Conservation (phyloP, 2,797 vertebrate genomes). For the Cyprinella venusta region DNA sequence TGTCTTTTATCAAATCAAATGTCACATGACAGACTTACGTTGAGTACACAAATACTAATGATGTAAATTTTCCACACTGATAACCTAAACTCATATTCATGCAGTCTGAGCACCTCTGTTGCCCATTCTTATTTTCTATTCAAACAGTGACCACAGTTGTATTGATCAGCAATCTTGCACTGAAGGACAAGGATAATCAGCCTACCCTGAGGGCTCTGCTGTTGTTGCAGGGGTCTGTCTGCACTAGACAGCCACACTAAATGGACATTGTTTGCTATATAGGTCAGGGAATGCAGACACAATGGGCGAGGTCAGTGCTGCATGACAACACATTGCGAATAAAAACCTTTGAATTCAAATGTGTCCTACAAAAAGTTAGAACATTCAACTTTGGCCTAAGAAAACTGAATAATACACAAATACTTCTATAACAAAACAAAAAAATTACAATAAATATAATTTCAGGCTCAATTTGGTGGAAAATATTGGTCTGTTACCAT, state of each 20-base stretch:
- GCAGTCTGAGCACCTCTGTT: conserved; percentile 59
- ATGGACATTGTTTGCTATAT: conserved; percentile 44
- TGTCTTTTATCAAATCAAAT: conserved; percentile 15
- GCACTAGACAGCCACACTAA: conserved; percentile 54
- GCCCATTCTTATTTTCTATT: conserved; percentile 71
- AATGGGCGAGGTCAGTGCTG: conserved; percentile 15
- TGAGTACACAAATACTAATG: too few relatives aligned
- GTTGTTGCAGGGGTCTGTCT: conserved; percentile 51
- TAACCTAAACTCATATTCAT: neutral
- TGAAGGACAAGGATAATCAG: conserved; percentile 69
- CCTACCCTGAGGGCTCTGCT: conserved; percentile 57
- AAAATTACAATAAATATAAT: neutral
- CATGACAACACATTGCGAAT: conserved; percentile 17
- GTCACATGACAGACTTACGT: conserved; percentile 2
- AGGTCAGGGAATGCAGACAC: neutral
- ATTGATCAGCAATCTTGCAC: conserved; percentile 75
- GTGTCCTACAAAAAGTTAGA: neutral
- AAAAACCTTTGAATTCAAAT: conserved; percentile 15
- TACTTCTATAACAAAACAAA: neutral
- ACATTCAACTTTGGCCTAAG: neutral
- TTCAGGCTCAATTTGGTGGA: neutral
- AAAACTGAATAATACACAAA: neutral
- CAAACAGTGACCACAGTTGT: conserved; percentile 62
- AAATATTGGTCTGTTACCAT: neutral
- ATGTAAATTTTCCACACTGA: too few relatives aligned